Conservation (phyloP, 2,113 vertebrate species). For the Sapayoa aenigma region DNA sequence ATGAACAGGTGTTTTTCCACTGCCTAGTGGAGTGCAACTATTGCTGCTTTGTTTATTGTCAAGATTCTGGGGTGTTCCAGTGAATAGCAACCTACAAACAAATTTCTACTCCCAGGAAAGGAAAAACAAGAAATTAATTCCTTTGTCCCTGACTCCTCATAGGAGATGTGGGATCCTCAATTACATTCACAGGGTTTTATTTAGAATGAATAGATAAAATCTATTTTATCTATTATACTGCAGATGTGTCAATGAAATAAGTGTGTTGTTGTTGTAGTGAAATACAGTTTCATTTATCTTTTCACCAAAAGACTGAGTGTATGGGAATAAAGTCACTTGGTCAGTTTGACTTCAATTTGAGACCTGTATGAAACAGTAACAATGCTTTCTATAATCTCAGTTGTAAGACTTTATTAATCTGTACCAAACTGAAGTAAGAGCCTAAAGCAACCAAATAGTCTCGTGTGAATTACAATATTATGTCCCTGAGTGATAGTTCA, state of each 20-base stretch:
- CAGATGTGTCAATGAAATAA: conserved; percentile 6
- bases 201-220: conserved; percentile 24
- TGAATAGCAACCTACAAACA: conserved; percentile 59
- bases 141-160: conserved; percentile 9
- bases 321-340: conserved; percentile 21
- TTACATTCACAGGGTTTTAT: conserved; percentile 30
- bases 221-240: too few relatives aligned
- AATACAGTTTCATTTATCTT: neutral
- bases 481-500: neutral
- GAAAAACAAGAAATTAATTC: conserved; percentile 67
- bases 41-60: conserved; percentile 37
- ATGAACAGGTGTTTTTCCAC: conserved; percentile 1
- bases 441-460: neutral
- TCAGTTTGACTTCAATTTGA: conserved; percentile 29
- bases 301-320: neutral
- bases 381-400: conserved; percentile 5
- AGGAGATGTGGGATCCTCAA: conserved; percentile 20
- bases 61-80: conserved; percentile 9
- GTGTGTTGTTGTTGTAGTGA: conserved; percentile 33
- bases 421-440: neutral
- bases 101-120: conserved; percentile 12
- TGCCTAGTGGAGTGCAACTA: neutral
- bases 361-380: conserved; percentile 11
- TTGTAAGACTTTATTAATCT: conserved; percentile 16
- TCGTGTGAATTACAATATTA: neutral